phyloP scores from a whole-genome alignment of 1,140 invertebrate species.

The Diabrotica undecimpunctata region DNA sequence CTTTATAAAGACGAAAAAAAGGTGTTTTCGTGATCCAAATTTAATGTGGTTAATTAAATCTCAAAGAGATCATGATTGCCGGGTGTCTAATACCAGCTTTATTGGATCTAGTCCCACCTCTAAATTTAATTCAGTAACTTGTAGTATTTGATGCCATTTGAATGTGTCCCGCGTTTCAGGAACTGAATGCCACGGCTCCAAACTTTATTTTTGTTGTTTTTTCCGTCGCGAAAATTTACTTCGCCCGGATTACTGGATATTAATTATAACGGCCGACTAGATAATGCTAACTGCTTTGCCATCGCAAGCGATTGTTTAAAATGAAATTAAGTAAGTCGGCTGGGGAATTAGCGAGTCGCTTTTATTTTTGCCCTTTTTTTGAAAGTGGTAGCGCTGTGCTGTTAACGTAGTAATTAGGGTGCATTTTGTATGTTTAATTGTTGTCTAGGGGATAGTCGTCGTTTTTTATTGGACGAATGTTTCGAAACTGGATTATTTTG shows the following conservation, averaged over 20 bases:
- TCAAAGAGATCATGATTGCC: no score
- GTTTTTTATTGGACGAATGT: background rate
- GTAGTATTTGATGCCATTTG: constrained; percentile 8
- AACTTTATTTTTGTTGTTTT: constrained; percentile 14
- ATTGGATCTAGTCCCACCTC: background rate
- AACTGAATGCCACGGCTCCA: background rate
- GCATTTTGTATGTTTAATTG: constrained; percentile 14
- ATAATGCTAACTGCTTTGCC: constrained; percentile 24
- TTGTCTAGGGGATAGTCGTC: constrained; percentile 1
- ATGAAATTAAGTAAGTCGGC: constrained; percentile 21
- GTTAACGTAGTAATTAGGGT: constrained; percentile 16
- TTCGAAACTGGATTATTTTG: no score
- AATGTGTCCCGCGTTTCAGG: constrained; percentile 6
- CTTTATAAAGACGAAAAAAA: no score
- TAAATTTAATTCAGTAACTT: background rate
- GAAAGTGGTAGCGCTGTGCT: background rate
- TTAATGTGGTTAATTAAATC: no score
- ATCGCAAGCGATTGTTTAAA: constrained; percentile 23
- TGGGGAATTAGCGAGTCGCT: constrained; percentile 10
- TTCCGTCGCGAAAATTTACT: constrained; percentile 8
- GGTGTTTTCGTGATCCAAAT: no score
- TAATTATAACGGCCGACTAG: constrained; percentile 21
- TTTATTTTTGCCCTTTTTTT: constrained; percentile 9
- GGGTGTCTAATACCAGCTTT: no score
- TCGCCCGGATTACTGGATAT: constrained; percentile 18